These are phyloP conservation scores for Nemopilema nomurai DNA, from an alignment of 30 jellyfish, hydroid and myxozoan genomes.

Conservation along the genomic window DNA sequence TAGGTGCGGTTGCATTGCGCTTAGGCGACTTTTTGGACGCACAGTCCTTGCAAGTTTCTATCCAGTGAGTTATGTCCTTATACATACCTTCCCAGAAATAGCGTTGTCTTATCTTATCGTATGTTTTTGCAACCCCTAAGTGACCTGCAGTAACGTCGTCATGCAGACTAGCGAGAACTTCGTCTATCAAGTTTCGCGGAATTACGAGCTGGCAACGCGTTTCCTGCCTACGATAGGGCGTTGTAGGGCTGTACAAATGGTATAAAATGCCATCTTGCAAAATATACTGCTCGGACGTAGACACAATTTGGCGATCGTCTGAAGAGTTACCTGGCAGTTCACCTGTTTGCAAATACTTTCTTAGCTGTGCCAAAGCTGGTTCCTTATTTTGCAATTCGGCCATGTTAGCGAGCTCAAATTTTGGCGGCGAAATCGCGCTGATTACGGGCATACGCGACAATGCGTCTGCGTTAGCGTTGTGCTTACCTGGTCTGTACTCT, in stretches of 20 bases:
- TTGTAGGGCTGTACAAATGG: slow-evolving; percentile 37
- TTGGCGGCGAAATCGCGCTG: no score
- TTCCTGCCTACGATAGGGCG: slow-evolving; percentile 19
- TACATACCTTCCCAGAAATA: slow-evolving; percentile 43
- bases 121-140: slow-evolving; percentile 57
- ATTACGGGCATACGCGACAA: slow-evolving; percentile 35
- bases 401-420: slow-evolving; percentile 15
- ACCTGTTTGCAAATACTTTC: slow-evolving; percentile 15
- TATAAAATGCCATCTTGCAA: slow-evolving; percentile 41
- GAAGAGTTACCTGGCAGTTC: slow-evolving; percentile 27
- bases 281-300: slow-evolving; percentile 25
- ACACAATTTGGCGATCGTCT: slow-evolving; percentile 16
- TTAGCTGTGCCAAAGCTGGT: slow-evolving; percentile 19
- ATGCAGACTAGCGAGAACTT: slow-evolving; percentile 34
- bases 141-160: slow-evolving; percentile 51
- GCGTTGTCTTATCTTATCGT: slow-evolving; percentile 44
- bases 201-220: slow-evolving; percentile 34
- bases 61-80: slow-evolving; percentile 38
- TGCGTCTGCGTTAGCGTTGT: slow-evolving; percentile 57
- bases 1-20: slow-evolving; percentile 40
- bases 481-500: slow-evolving; percentile 44
- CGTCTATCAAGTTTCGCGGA: slow-evolving; percentile 5
- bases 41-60: slow-evolving; percentile 45
- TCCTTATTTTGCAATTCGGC: slow-evolving; percentile 10
- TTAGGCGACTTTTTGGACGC: slow-evolving; percentile 39